Evolutionary conservation across 1,140 invertebrate genomes (phyloP).

Genomic region (Hylaeus volcanicus): DNA sequence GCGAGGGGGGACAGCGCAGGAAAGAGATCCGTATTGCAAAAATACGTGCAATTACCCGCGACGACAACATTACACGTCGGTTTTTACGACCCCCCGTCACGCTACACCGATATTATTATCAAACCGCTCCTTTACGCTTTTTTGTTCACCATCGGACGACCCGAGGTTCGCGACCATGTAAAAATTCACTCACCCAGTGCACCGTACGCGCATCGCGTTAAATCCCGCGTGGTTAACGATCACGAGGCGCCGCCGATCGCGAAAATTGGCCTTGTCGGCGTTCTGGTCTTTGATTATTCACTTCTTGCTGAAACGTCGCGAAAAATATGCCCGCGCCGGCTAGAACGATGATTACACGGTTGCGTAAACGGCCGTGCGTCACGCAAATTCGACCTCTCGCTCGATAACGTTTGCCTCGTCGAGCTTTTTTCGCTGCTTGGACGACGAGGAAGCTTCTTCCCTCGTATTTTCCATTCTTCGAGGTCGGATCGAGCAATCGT

Average conservation of each 20-base stretch:
- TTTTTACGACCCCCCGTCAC: conserved; percentile 67
- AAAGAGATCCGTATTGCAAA: conserved; percentile 38
- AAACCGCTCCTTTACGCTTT: conserved; percentile 33
- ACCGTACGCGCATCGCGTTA: background rate
- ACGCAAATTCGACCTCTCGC: conserved; percentile 42
- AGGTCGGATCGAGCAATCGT: no score
- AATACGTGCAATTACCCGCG: conserved; percentile 61
- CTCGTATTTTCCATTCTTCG: no score
- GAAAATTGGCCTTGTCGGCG: conserved; percentile 37
- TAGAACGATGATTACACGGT: conserved; percentile 57
- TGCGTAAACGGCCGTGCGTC: conserved; percentile 51
- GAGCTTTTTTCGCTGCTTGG: background rate
- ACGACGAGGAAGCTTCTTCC: background rate
- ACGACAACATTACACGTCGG: conserved; percentile 64
- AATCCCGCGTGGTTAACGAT: conserved; percentile 31
- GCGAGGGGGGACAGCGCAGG: background rate
- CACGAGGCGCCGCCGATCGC: background rate
- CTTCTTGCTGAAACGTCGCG: conserved; percentile 51
- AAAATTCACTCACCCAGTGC: conserved; percentile 1
- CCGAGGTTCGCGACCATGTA: background rate
- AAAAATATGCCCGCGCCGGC: conserved; percentile 44
- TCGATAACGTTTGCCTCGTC: conserved; percentile 19
- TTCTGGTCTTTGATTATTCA: conserved; percentile 56
- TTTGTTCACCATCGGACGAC: background rate
- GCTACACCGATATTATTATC: conserved; percentile 54